Conservation (phyloP, 37 sponge, comb jelly and placozoan genomes). For the Chondrosia reniformis region DNA sequence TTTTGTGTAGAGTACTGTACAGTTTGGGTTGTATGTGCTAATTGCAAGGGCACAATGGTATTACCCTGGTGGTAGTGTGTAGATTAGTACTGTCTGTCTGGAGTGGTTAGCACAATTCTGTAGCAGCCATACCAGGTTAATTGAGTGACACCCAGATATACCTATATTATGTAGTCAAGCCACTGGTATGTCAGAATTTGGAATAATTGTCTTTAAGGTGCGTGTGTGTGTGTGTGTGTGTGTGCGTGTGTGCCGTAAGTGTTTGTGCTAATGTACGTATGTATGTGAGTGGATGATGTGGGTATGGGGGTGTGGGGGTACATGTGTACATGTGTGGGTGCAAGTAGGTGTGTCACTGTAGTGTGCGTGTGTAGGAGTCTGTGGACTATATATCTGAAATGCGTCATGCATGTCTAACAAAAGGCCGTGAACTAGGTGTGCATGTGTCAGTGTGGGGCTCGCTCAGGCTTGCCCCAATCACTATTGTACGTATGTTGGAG, state of each 20-base stretch:
- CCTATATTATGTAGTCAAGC: background rate
- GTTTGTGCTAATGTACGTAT: too few relatives aligned
- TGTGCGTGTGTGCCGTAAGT: too few relatives aligned
- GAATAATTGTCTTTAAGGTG: too few relatives aligned
- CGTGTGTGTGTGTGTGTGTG: too few relatives aligned
- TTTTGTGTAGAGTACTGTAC: background rate
- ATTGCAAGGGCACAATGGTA: constrained; percentile 3
- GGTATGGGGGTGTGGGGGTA: too few relatives aligned
- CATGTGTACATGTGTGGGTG: too few relatives aligned
- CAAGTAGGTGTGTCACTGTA: too few relatives aligned
- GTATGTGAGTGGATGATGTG: too few relatives aligned
- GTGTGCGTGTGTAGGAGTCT: too few relatives aligned
- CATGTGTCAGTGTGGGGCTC: background rate
- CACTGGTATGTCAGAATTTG: too few relatives aligned
- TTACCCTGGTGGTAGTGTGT: background rate
- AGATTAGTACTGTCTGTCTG: background rate
- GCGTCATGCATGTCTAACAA: background rate
- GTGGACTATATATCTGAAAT: background rate
- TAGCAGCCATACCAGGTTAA: constrained; percentile 3
- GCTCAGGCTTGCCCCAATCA: too few relatives aligned
- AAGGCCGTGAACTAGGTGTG: background rate
- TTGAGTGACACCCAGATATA: constrained; percentile 2
- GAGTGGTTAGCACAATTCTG: background rate
- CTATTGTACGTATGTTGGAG: background rate
- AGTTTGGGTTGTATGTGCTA: constrained; percentile 2